These are phyloP conservation scores for Schlechtendalia chinensis DNA, from an alignment of 1,140 invertebrate species.

Conservation along the genomic window DNA sequence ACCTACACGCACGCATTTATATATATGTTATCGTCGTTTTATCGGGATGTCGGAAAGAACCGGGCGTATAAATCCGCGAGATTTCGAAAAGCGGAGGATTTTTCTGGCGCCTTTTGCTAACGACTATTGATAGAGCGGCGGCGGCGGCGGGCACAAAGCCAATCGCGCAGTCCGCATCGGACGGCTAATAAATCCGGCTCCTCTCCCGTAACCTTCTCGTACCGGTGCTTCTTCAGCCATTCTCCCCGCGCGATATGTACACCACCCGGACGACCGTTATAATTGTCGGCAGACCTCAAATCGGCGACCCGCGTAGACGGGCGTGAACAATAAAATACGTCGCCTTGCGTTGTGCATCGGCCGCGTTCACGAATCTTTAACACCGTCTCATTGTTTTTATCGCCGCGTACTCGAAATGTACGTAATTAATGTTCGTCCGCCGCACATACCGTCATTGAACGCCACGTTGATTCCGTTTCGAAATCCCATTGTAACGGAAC, in stretches of 20 bases:
- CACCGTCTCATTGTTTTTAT: background rate
- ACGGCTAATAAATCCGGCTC: constrained; percentile 23
- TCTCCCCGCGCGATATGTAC: background rate
- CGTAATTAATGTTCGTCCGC: too few species aligned
- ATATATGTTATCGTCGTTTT: constrained; percentile 1
- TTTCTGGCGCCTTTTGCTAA: constrained; percentile 26
- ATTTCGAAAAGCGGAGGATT: background rate
- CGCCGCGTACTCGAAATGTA: background rate
- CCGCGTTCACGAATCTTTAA: background rate
- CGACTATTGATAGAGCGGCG: background rate
- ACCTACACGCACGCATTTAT: background rate
- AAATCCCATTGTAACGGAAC: too few species aligned
- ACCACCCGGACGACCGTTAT: background rate
- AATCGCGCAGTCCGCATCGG: constrained; percentile 22
- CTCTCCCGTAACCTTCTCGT: background rate
- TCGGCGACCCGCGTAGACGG: background rate
- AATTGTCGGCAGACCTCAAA: constrained; percentile 16
- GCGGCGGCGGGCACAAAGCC: constrained; percentile 24
- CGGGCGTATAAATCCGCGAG: background rate
- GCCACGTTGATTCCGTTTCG: too few species aligned
- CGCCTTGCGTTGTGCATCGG: background rate
- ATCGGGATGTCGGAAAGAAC: background rate
- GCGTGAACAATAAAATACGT: background rate
- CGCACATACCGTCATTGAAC: too few species aligned
- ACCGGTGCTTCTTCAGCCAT: constrained; percentile 6